Percentiles rank a stretch among this genome's conserved stretches.
These are phyloP conservation scores for Spodoptera litura DNA, from an alignment of 1,140 invertebrate genomes.

Conservation along the genomic window DNA sequence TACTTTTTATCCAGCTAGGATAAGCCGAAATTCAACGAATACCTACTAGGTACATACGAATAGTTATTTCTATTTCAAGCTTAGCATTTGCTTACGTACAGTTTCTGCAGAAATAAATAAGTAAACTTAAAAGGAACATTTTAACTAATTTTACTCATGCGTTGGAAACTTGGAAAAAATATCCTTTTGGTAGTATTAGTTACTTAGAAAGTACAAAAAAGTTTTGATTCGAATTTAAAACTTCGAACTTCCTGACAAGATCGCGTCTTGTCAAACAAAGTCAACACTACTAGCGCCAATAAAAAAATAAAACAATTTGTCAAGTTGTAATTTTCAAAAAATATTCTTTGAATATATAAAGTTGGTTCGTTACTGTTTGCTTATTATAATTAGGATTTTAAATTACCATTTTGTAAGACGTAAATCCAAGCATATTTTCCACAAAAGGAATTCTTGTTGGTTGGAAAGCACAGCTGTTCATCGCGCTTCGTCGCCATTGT, in stretches of 20 bases:
- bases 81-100: too few relatives aligned
- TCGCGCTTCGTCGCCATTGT: conserved; percentile 81
- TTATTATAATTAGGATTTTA: neutral
- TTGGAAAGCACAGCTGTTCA: conserved; percentile 81
- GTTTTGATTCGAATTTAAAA: neutral
- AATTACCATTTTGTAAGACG: neutral
- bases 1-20: too few relatives aligned
- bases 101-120: too few relatives aligned
- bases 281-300: conserved; percentile 5
- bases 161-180: too few relatives aligned
- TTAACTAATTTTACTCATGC: too few relatives aligned
- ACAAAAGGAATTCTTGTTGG: conserved; percentile 8
- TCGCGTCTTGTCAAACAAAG: conserved; percentile 9
- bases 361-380: neutral
- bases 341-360: neutral
- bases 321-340: neutral
- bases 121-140: too few relatives aligned
- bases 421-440: neutral
- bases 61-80: too few relatives aligned
- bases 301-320: neutral
- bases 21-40: too few relatives aligned
- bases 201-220: neutral
- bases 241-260: neutral
- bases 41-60: too few relatives aligned
- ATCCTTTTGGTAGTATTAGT: too few relatives aligned